A percentile compares a stretch with the other conserved stretches of the same genome.
These are phyloP conservation scores for Diachrysia chrysitis DNA, from an alignment of 2,888 invertebrate genomes.

Conservation along the genomic window DNA sequence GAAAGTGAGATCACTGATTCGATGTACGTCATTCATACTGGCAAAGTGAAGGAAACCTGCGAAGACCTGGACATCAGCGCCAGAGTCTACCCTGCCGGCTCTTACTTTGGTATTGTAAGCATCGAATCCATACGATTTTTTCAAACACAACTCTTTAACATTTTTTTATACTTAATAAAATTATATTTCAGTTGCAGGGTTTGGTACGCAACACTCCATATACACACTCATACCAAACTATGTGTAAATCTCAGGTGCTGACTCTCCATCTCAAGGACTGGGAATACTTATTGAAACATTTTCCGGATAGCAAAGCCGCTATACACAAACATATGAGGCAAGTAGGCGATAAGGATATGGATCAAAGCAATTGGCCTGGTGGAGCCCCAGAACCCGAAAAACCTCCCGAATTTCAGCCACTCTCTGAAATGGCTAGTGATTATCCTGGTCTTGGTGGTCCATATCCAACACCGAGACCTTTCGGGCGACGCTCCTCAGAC, in stretches of 20 bases:
- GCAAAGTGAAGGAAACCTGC: conserved; percentile 68
- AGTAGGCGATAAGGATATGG: conserved; percentile 14
- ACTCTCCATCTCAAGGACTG: conserved; percentile 74
- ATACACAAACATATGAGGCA: conserved; percentile 65
- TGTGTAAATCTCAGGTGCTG: conserved; percentile 73
- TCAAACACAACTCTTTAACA: background rate
- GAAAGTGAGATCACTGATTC: conserved; percentile 77
- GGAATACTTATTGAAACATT: conserved; percentile 76
- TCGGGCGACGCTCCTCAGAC: background rate
- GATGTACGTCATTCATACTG: conserved; percentile 81
- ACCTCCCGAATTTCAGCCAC: background rate
- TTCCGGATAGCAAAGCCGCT: conserved; percentile 68
- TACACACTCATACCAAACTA: conserved; percentile 72
- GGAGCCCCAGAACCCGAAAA: conserved; percentile 3
- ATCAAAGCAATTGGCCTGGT: conserved; percentile 42
- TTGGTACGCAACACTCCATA: conserved; percentile 69
- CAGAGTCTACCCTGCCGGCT: conserved; percentile 63
- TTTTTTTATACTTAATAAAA: background rate
- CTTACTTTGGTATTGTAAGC: conserved; percentile 76
- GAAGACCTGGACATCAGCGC: conserved; percentile 52
- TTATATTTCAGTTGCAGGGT: conserved; percentile 73
- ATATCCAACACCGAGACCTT: conserved; percentile 4
- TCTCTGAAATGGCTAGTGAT: conserved; percentile 3
- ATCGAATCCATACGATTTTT: background rate
- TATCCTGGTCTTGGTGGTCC: background rate